Evolutionary conservation across 2,113 vertebrate species (phyloP).

Genomic region (Phylloscopus trochilus): DNA sequence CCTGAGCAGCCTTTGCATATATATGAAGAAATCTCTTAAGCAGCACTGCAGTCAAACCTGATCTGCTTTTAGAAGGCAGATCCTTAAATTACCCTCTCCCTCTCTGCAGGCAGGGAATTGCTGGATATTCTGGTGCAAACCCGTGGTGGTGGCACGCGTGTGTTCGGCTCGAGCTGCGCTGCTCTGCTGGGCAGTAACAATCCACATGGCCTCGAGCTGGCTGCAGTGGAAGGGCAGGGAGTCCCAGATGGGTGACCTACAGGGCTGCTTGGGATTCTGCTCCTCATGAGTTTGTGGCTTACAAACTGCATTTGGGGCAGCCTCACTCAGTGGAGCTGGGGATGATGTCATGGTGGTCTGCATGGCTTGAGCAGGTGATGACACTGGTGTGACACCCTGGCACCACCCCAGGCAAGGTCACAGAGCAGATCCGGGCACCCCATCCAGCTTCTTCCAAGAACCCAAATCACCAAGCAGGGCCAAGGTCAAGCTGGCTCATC

Average conservation of each 20-base stretch:
- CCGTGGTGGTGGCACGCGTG: accelerated
- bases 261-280: neutral
- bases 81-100: conserved; percentile 54
- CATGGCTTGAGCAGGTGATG: accelerated
- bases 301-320: neutral
- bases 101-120: conserved; percentile 32
- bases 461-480: neutral
- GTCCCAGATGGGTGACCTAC: neutral
- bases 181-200: neutral
- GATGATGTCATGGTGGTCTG: accelerated
- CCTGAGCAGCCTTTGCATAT: conserved; percentile 27
- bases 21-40: conserved; percentile 46
- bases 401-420: neutral
- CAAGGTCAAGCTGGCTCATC: neutral
- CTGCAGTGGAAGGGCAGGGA: neutral
- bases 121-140: neutral
- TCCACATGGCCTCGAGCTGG: neutral
- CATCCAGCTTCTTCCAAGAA: neutral
- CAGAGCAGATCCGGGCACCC: neutral
- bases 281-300: neutral
- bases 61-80: conserved; percentile 59
- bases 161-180: accelerated
- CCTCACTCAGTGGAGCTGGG: accelerated
- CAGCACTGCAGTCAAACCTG: conserved; percentile 49
- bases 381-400: neutral